These are phyloP conservation scores for Pachypsylla venusta DNA, from an alignment of 1,140 invertebrate species.

Conservation along the genomic window DNA sequence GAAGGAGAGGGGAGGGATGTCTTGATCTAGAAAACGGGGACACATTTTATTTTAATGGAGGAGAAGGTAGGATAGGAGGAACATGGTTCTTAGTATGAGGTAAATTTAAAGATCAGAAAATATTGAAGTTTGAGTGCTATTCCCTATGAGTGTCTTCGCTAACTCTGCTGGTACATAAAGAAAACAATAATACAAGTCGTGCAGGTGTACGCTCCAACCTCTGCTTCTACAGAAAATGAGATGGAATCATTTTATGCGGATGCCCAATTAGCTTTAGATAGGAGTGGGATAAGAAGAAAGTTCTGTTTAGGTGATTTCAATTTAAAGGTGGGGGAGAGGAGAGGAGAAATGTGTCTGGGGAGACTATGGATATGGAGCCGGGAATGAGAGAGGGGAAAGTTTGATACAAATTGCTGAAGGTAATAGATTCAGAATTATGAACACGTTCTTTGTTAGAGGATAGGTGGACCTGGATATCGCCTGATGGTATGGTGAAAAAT, in stretches of 20 bases:
- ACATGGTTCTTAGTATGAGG: not conserved
- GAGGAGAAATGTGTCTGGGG: not conserved
- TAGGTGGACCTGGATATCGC: not conserved
- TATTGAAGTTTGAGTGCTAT: not conserved
- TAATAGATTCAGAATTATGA: not conserved
- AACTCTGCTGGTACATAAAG: not conserved
- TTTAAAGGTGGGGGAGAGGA: not conserved
- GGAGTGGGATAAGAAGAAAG: too few relatives aligned
- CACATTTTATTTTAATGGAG: not conserved
- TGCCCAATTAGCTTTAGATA: not conserved
- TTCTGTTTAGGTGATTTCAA: not conserved
- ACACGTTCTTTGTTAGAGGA: not conserved
- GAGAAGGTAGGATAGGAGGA: not conserved
- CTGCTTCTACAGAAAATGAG: not conserved
- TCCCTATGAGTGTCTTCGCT: not conserved
- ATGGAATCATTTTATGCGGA: not conserved
- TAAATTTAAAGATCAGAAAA: not conserved
- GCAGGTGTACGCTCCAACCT: not conserved
- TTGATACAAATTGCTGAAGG: not conserved
- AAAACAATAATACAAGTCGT: not conserved
- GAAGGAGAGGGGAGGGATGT: constrained; percentile 5
- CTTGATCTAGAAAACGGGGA: not conserved
- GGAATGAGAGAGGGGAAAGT: not conserved
- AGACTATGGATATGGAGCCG: not conserved
- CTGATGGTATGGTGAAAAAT: not conserved